Conservation (phyloP, 2,113 vertebrate genomes). For the Lonchura striata region DNA sequence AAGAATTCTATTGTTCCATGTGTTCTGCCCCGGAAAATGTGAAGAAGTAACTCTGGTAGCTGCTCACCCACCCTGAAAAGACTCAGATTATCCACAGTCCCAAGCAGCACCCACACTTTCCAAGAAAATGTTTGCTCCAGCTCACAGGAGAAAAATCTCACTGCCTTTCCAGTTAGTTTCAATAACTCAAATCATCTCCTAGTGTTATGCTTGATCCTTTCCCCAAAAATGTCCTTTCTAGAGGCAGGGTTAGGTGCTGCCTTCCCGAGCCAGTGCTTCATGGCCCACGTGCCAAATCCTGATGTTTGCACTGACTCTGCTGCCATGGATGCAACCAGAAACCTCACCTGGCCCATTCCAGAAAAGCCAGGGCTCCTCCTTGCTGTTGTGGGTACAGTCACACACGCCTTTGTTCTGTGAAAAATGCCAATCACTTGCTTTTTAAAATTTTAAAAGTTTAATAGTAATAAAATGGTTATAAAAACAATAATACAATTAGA, state of each 20-base stretch:
- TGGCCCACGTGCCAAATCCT: rapidly evolving
- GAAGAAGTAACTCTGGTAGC: background rate
- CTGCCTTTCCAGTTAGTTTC: background rate
- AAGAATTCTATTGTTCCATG: background rate
- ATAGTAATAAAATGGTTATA: too few relatives aligned
- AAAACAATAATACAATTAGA: too few relatives aligned
- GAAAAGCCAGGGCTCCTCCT: background rate
- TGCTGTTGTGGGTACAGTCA: background rate
- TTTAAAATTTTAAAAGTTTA: too few relatives aligned
- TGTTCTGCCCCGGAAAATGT: background rate
- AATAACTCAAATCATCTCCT: background rate
- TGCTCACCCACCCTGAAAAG: background rate
- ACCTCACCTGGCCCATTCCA: background rate
- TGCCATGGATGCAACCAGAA: background rate
- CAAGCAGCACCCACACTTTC: background rate
- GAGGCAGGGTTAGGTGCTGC: background rate
- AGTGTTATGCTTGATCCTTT: background rate
- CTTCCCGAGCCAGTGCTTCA: background rate
- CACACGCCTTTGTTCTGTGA: background rate
- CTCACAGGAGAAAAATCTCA: background rate
- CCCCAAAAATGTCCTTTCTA: background rate
- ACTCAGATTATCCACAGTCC: background rate
- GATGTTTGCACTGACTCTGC: background rate
- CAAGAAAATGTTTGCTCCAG: background rate
- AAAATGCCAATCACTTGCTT: too few relatives aligned